Conservation (phyloP, 1,140 invertebrate species). For the Caenorhabditis inopinata region DNA sequence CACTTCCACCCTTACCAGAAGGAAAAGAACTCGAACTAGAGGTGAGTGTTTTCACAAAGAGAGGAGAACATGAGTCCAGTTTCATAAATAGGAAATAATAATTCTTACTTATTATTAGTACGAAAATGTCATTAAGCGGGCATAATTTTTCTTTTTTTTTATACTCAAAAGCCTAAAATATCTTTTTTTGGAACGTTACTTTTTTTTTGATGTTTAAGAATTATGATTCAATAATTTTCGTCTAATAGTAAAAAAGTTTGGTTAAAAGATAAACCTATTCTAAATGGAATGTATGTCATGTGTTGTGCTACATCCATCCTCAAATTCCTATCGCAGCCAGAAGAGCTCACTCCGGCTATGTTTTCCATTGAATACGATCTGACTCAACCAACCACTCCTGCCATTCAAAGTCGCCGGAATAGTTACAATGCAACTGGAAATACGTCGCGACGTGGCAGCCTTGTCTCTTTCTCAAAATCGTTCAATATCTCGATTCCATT, state of each 20-base stretch:
- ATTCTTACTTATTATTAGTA: no score
- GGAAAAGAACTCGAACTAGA: constrained; percentile 8
- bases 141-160: no score
- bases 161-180: no score
- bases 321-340: neutral
- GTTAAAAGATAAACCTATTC: no score
- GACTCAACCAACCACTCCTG: neutral
- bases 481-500: constrained; percentile 12
- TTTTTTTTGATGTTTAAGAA: neutral
- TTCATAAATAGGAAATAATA: no score
- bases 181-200: no score
- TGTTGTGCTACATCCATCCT: neutral
- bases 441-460: neutral
- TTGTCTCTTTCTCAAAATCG: constrained; percentile 11
- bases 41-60: neutral
- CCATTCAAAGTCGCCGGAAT: neutral
- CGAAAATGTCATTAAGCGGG: neutral
- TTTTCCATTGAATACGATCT: constrained; percentile 23
- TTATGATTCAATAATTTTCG: no score
- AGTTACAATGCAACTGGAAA: constrained; percentile 17
- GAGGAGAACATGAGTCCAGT: no score
- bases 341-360: neutral
- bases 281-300: neutral
- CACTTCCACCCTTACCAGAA: constrained; percentile 10
- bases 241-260: no score